Evolutionary conservation across 1,140 invertebrate species (phyloP), one percentile per base, ranked within the genome.

Genomic region (Colletes latitarsis): DNA sequence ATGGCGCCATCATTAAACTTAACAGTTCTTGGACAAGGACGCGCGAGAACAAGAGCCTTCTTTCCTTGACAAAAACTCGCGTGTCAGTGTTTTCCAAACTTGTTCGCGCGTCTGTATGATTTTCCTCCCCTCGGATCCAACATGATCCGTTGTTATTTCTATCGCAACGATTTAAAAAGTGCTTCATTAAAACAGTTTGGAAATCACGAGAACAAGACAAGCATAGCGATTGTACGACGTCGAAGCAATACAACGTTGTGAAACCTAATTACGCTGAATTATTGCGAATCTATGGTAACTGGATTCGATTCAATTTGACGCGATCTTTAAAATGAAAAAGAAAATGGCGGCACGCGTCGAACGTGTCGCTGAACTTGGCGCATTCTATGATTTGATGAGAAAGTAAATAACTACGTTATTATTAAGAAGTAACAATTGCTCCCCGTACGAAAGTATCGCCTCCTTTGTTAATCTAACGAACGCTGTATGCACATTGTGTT

Each of bases 401-500:
- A 86, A 85, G 79, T 62, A 49, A 73, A 70, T 60, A 68, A 76
- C 41, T 66, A 70, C 46, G 58, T 81, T 83, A 81, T 73, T 79
- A 72, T 41, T 82, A 78, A 82, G 73, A 66, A 46, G 52, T 62
- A 69, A 86, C 70, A 74, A 77, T 78, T 19, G 64, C 80, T 82
- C 43, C 69, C 49, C 80, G 52, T 85, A 71, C 69, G 77, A 85
- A 85, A 84, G 68, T 84, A 85, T 81, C 80, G 81, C 58, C 69
- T 74, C 82, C 64, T 80, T 85, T 82, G 67, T 82, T 82, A 85
- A 77, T 86, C 69, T 86, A 86, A 85, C 73, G 52, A 86, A 85
- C 73, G 71, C 80, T 86, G 80, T 86, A 86, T 82, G 80, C 81
- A 82, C 57, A 86, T 77, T 82, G 83, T 85, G 84, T 86, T 86